These are phyloP conservation scores for Heteractis magnifica DNA, from an alignment of 92 coral and sea anemone genomes.

Conservation along the genomic window DNA sequence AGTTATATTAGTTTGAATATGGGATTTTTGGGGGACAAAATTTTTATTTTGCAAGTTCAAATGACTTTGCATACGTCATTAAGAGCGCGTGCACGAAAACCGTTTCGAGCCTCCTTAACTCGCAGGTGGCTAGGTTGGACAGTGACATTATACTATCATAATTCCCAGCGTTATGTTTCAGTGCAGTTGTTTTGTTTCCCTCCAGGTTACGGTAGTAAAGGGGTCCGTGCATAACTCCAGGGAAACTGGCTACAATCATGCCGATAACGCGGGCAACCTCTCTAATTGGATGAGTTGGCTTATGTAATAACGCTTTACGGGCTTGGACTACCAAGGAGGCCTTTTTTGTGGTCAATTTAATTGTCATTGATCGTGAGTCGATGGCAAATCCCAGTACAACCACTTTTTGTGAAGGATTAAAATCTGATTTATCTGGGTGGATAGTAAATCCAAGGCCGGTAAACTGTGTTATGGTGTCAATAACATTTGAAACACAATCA, in stretches of 20 bases:
- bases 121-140: too few relatives aligned
- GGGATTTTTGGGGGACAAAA: too few relatives aligned
- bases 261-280: conserved; percentile 27
- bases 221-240: too few relatives aligned
- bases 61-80: too few relatives aligned
- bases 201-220: too few relatives aligned
- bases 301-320: conserved; percentile 19
- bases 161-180: too few relatives aligned
- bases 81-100: too few relatives aligned
- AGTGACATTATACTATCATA: too few relatives aligned
- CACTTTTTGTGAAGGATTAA: conserved; percentile 15
- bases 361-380: conserved; percentile 22
- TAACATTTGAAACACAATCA: conserved; percentile 41
- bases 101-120: too few relatives aligned
- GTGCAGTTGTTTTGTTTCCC: too few relatives aligned
- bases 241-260: background rate
- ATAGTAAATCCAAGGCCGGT: conserved; percentile 31
- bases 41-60: too few relatives aligned
- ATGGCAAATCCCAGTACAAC: conserved; percentile 36
- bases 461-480: conserved; percentile 29
- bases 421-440: conserved; percentile 34
- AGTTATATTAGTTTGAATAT: too few relatives aligned
- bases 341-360: conserved; percentile 32
- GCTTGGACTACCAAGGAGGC: conserved; percentile 1
- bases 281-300: background rate